phyloP scores from a whole-genome alignment of 2,888 invertebrate genomes.

The Pelosia muscerda region DNA sequence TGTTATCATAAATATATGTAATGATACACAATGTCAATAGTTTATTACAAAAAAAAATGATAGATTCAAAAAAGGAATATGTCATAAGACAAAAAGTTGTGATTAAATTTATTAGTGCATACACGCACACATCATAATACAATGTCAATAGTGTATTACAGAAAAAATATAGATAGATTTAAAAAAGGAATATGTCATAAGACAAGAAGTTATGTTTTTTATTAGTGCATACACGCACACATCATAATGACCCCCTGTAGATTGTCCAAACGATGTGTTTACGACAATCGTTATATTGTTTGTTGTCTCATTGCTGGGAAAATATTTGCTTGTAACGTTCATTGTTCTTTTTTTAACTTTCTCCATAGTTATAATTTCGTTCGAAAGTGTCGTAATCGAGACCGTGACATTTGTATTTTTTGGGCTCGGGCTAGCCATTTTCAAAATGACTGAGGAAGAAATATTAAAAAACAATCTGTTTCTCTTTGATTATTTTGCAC shows the following conservation, averaged over 20 bases:
- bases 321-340: slow-evolving; percentile 11
- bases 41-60: too few species aligned
- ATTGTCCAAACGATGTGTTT: background rate
- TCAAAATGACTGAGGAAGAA: background rate
- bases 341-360: slow-evolving; percentile 22
- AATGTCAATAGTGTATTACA: too few species aligned
- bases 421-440: background rate
- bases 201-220: background rate
- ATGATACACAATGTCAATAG: too few species aligned
- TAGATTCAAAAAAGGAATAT: background rate
- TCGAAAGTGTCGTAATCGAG: slow-evolving; percentile 22
- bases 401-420: slow-evolving; percentile 12
- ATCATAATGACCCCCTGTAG: background rate
- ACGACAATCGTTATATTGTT: background rate
- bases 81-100: background rate
- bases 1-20: too few species aligned
- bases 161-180: too few species aligned
- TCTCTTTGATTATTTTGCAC: too few species aligned
- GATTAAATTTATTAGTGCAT: background rate
- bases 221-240: background rate
- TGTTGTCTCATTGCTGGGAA: slow-evolving; percentile 19
- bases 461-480: background rate
- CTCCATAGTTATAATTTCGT: slow-evolving; percentile 12
- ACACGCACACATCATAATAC: background rate
- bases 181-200: background rate